Evolutionary conservation across 2,113 vertebrate genomes (phyloP), one percentile per base, ranked within the genome.

Genomic region (Crotalus tigris): DNA sequence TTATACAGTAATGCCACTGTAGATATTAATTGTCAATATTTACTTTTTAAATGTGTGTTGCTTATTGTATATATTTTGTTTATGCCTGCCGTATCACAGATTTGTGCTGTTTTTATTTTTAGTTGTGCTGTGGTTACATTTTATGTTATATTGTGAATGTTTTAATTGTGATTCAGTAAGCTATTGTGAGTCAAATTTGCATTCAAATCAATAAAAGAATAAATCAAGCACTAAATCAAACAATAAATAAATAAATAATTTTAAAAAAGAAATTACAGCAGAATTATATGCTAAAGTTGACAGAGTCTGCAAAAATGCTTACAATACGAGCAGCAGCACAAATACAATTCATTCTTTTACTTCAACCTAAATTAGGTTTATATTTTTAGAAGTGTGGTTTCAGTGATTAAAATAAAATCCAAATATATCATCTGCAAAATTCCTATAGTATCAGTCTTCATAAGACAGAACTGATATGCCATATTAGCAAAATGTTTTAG

Each of bases 361-460:
- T 58, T 44, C 5, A 46, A 10, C 21, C 44, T 87, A 59, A 44
- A 87, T 29, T 51, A 21, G 55, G 15, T 86, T 55, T 57, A n/a
- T 33, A 90, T 26, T 85, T 58, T 85, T 57, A 91, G 55, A 17
- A 61, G 49, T 92, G 85, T n/a, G 29, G 54, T 15, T 54, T 85
- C 19, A 94, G 0, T 64, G 92, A 86, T 1, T 10, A 61, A 0
- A 0, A 61, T 0, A 0, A 29, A 69, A 49, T 93, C 61, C 89
- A 64, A 53, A 61, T n/a, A 2, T 0, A 0, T 2, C 21, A 69
- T 46, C 49, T 7, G 87, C 87, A 49, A 91, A 91, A 92, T 24
- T 10, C 44, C 24, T 87, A 29, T 9, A 49, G 46, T 7, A 49
- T 49, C 53, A 87, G 86, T 15, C 53, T 51, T 86, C 85, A 4